phyloP scores from a whole-genome alignment of 1,140 invertebrate genomes.

The Arion vulgaris region DNA sequence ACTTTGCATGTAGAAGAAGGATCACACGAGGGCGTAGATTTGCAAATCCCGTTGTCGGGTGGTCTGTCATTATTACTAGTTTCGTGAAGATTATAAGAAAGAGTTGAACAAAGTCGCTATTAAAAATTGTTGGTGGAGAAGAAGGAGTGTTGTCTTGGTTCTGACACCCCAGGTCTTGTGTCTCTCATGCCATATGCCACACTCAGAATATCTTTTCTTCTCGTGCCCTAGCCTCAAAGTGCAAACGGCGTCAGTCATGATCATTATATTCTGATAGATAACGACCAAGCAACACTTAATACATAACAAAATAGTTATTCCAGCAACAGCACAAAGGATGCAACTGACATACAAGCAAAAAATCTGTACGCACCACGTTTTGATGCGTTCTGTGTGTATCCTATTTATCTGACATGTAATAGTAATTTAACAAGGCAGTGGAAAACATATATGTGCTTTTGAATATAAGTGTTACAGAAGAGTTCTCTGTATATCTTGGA shows the following conservation, averaged over 20 bases:
- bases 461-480: too few species aligned
- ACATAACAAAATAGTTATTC: too few species aligned
- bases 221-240: not conserved
- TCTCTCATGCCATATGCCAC: conserved; percentile 1
- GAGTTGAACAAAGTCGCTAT: not conserved
- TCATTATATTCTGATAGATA: not conserved
- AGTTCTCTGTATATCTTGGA: too few species aligned
- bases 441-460: too few species aligned
- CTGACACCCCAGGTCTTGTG: conserved; percentile 5
- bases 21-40: not conserved
- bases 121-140: not conserved
- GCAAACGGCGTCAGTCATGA: not conserved
- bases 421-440: too few species aligned
- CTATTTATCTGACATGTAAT: too few species aligned
- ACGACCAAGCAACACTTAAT: too few species aligned
- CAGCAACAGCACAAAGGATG: too few species aligned
- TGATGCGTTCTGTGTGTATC: too few species aligned
- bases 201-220: not conserved
- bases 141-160: not conserved
- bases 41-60: not conserved
- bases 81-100: not conserved
- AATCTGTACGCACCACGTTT: too few species aligned
- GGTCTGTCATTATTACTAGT: not conserved
- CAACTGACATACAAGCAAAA: too few species aligned
- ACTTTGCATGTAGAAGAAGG: not conserved